A percentile compares a stretch with the other conserved stretches of the same genome.
These are phyloP conservation scores for Enteromius paludinosus DNA, from an alignment of 2,797 vertebrate genomes.

Conservation along the genomic window DNA sequence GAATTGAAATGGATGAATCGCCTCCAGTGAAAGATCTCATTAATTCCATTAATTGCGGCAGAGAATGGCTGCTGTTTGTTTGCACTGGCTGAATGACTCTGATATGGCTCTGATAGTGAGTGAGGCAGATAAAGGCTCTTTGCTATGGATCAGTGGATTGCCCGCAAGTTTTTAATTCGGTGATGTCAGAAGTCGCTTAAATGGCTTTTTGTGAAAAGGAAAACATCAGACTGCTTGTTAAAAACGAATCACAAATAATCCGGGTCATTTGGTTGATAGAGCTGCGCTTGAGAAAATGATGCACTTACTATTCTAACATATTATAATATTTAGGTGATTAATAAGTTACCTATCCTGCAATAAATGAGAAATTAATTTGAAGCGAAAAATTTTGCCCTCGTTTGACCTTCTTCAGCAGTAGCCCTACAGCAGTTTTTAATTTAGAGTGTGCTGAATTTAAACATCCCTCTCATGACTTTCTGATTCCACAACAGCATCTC, in stretches of 20 bases:
- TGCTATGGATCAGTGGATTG: slow-evolving; percentile 52
- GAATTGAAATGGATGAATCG: slow-evolving; percentile 56
- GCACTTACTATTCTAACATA: background rate
- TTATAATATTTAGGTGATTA: slow-evolving; percentile 11
- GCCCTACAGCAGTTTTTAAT: slow-evolving; percentile 35
- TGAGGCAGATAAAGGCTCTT: slow-evolving; percentile 51
- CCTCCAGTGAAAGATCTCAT: slow-evolving; percentile 59
- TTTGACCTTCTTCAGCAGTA: slow-evolving; percentile 16
- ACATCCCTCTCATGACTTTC: slow-evolving; percentile 37
- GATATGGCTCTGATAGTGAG: slow-evolving; percentile 48
- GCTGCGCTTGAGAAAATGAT: background rate
- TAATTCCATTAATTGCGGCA: slow-evolving; percentile 56
- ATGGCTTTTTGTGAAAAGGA: slow-evolving; percentile 24
- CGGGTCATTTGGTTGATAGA: slow-evolving; percentile 13
- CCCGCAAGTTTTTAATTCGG: slow-evolving; percentile 49
- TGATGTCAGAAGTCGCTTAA: slow-evolving; percentile 37
- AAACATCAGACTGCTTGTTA: slow-evolving; percentile 18
- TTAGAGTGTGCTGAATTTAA: slow-evolving; percentile 17
- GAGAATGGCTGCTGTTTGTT: slow-evolving; percentile 57
- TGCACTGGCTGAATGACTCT: slow-evolving; percentile 49
- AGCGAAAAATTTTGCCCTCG: slow-evolving; percentile 20
- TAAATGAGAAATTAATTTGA: slow-evolving; percentile 5
- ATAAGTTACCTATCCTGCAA: background rate
- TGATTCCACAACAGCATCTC: slow-evolving; percentile 13
- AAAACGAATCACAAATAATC: background rate